A percentile compares a stretch with the other conserved stretches of the same genome.
Evolutionary conservation across 1,140 invertebrate genomes (phyloP).

Genomic region (Homarus americanus): DNA sequence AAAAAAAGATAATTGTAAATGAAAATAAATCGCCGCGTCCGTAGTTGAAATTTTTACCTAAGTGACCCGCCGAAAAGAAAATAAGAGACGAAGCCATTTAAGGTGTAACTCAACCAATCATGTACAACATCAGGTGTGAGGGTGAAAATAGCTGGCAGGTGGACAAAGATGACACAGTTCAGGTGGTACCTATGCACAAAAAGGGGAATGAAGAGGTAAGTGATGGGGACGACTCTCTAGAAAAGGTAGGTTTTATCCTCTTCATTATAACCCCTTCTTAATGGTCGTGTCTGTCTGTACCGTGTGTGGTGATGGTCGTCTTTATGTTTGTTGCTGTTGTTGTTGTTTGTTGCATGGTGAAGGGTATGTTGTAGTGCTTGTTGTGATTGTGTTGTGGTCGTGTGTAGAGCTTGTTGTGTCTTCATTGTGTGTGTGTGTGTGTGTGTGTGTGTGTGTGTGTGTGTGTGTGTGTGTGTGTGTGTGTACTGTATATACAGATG

Average conservation of each 20-base stretch:
- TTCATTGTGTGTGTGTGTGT: too few species aligned
- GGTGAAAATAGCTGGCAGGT: background rate
- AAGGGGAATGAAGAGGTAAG: background rate
- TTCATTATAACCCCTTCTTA: background rate
- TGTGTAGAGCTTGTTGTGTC: too few species aligned
- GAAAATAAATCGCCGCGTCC: too few species aligned
- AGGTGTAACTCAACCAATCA: too few species aligned
- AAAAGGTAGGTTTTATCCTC: background rate
- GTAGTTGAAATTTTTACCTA: too few species aligned
- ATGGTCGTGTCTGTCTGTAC: background rate
- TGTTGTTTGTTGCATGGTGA: too few species aligned
- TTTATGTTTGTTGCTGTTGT: background rate
- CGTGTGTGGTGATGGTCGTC: background rate
- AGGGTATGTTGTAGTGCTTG: background rate
- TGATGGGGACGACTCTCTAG: background rate
- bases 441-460: too few species aligned
- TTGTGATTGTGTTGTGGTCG: background rate
- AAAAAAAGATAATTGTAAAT: too few species aligned
- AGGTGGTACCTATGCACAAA: constrained; percentile 25
- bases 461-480: too few species aligned
- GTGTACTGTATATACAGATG: too few species aligned
- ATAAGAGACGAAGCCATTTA: too few species aligned
- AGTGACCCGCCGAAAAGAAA: too few species aligned
- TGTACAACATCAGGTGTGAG: constrained; percentile 7
- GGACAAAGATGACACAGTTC: constrained; percentile 24